Base-by-base conservation (phyloP, 2,888 invertebrate genomes). In the Drosophila gaucha region DNA sequence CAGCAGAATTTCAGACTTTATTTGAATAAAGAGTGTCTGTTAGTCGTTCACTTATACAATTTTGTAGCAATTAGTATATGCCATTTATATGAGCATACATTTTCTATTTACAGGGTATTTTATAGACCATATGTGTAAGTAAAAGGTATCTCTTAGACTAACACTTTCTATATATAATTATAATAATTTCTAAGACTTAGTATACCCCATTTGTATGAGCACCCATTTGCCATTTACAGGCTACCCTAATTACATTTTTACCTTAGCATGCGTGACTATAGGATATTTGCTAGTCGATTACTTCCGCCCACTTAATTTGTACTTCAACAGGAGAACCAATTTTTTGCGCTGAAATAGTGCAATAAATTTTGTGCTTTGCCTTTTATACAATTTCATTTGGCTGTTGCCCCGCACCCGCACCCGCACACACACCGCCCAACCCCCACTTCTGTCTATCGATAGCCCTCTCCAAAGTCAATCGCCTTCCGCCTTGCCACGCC, bases 381-480 rank as follows among this genome's bases (percentile, higher is more conserved):
- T 88, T 80, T 88, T 86, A 83, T 86, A 88, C 86, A 85, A 85
- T 88, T 88, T 85, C 84, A 85, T 85, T 85, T 85, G 67, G 41
- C 54, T 59, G 66, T 16, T 47, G 58, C 51, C 39, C 28, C 44
- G n/a, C 59, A 39, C 51, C n/a, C 44, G 30, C 38, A 20, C 30
- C n/a, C 31, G 16, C 16, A 28, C 28, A 24, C 41, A 9, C 14
- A 1, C 10, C 9, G 1, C 22, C 2, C 6, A 3, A 3, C 4
- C 14, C 22, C 35, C 20, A 26, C 26, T 35, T 10, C 47, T 33
- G 22, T 44, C 43, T 22, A 8, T 47, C 41, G 14, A 41, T 14
- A 41, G 22, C 70, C 20, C 52, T 38, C 39, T 59, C 55, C 52
- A 44, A 44, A 39, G 50, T 57, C 52, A 71, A 73, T 72, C 63